Base-by-base conservation (phyloP, 2,888 invertebrate genomes). In the Scaptodrosophila latifasciaeformis region DNA sequence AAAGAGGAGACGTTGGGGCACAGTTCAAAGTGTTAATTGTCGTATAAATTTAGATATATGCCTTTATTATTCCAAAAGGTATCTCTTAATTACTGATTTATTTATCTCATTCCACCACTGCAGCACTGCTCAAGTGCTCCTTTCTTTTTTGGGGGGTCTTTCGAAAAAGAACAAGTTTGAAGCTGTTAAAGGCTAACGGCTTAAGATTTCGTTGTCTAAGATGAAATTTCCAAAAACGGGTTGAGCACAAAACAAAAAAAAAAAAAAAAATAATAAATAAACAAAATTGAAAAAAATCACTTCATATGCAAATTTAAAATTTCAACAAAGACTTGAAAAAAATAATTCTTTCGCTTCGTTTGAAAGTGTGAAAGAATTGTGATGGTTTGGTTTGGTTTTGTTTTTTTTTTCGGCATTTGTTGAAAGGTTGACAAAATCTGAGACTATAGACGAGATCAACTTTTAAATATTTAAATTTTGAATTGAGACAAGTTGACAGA, bases 11-110 rank as follows among this genome's bases (percentile, higher is more conserved):
- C 24, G 12, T n/a, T 24, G 2, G 43, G n/a, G 12, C 12, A 55
- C 60, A 65, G 75, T 79, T 75, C 76, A 75, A 61, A 65, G 75
- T 75, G 75, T 75, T 75, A 75, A 75, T 79, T 75, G 69, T 62
- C 59, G 67, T 67, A 65, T 75, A 65, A 67, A 76, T 76, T 76
- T 65, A 46, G 69, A 64, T 75, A 79, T 78, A 75, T 78, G 43
- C 47, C 3, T 27, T 19, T 34, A 35, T 3, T 21, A n/a, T 19
- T 12, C 27, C 12, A 39, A 27, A 65, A n/a, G n/a, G n/a, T n/a
- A n/a, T n/a, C n/a, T n/a, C n/a, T n/a, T n/a, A n/a, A n/a, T n/a
- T n/a, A n/a, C n/a, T n/a, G n/a, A n/a, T n/a, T n/a, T n/a, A n/a
- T n/a, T n/a, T n/a, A n/a, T n/a, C n/a, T n/a, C n/a, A n/a, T 13